Evolutionary conservation across 2,888 invertebrate species (phyloP).

Genomic region (Mesorhabditis sp.): DNA sequence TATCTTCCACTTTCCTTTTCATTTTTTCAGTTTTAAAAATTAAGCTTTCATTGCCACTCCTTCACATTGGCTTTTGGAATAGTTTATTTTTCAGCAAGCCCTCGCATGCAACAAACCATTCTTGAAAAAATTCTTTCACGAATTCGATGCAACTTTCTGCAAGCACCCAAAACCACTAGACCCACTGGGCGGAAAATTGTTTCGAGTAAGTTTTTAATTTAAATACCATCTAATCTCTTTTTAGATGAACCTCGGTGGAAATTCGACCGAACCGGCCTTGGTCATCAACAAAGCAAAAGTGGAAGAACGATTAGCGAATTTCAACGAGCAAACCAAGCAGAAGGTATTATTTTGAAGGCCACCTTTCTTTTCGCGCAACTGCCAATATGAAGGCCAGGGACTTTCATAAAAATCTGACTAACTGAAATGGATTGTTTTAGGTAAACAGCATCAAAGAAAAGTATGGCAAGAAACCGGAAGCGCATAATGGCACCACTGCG

Average conservation of each 20-base stretch:
- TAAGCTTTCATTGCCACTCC: background rate
- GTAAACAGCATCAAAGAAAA: slow-evolving; percentile 6
- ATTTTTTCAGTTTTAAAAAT: background rate
- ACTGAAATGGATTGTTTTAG: background rate
- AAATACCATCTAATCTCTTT: background rate
- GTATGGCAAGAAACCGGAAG: background rate
- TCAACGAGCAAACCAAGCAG: background rate
- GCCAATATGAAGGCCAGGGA: background rate
- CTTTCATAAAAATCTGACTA: background rate
- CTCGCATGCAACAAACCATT: background rate
- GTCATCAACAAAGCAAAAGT: slow-evolving; percentile 5
- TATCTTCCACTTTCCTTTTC: background rate
- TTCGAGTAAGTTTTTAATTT: background rate
- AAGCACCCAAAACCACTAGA: slow-evolving; percentile 6
- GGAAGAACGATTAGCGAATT: background rate
- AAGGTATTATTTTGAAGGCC: background rate
- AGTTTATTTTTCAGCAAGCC: slow-evolving; percentile 2
- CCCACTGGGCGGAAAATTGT: background rate
- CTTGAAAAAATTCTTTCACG: background rate
- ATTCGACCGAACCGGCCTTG: background rate
- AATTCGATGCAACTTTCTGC: slow-evolving; percentile 4
- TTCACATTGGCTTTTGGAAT: background rate
- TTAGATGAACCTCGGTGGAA: slow-evolving; percentile 5
- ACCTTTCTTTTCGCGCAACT: background rate
- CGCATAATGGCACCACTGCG: too few relatives aligned